Evolutionary conservation across 2,888 invertebrate species (phyloP).

Genomic region (Drosophila seclusa): DNA sequence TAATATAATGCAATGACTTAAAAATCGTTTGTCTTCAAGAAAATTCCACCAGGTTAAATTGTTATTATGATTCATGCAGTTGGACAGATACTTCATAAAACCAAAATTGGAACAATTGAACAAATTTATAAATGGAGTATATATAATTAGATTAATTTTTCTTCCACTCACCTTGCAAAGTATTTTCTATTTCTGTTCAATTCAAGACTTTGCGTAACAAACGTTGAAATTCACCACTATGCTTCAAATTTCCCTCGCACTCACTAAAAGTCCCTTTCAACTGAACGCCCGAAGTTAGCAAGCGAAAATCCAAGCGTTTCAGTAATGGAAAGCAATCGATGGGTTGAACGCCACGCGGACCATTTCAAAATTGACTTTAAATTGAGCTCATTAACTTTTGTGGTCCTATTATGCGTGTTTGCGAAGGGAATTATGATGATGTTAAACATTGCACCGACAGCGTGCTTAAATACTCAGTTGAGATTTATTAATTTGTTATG

Average conservation of each 20-base stretch:
- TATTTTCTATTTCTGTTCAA: background rate
- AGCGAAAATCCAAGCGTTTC: constrained; percentile 4
- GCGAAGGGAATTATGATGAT: constrained; percentile 5
- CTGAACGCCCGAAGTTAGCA: background rate
- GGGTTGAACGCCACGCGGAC: constrained; percentile 5
- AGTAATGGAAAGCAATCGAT: constrained; percentile 12
- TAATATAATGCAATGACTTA: background rate
- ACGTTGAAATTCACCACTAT: constrained; percentile 43
- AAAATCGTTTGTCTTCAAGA: background rate
- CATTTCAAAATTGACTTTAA: background rate
- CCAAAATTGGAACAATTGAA: background rate
- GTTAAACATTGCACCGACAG: constrained; percentile 3
- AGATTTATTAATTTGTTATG: constrained; percentile 8
- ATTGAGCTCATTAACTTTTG: constrained; percentile 13
- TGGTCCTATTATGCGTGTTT: background rate
- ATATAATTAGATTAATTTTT: background rate
- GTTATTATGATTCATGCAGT: background rate
- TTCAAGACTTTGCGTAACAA: background rate
- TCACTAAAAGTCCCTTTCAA: constrained; percentile 47
- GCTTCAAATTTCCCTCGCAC: constrained; percentile 49
- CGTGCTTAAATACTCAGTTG: background rate
- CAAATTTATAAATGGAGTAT: background rate
- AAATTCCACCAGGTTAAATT: background rate
- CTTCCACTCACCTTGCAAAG: background rate
- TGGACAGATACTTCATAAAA: background rate